Percentiles rank a stretch among this genome's conserved stretches.
These are phyloP conservation scores for Capreolus pygargus DNA, from an alignment of 2,113 vertebrate genomes.

Conservation along the genomic window DNA sequence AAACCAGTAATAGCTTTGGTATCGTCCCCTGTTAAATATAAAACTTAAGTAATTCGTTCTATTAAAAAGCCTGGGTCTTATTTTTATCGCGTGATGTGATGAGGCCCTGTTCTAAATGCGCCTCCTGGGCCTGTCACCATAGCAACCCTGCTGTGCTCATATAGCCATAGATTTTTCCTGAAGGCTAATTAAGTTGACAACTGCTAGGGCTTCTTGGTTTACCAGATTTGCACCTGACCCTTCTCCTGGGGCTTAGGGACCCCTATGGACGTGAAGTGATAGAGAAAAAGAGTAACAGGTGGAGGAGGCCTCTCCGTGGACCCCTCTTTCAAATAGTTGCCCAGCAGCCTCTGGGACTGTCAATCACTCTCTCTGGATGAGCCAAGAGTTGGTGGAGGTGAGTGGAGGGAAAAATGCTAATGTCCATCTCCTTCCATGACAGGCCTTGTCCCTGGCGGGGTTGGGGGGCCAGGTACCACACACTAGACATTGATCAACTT, in stretches of 20 bases:
- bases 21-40: constrained; percentile 82
- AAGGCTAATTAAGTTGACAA: constrained; percentile 69
- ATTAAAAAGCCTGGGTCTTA: constrained; percentile 83
- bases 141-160: constrained; percentile 54
- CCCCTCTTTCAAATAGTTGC: constrained; percentile 54
- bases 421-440: background rate
- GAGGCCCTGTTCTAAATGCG: constrained; percentile 75
- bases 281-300: constrained; percentile 73
- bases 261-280: constrained; percentile 68
- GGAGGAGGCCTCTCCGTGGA: constrained; percentile 51
- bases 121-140: constrained; percentile 63
- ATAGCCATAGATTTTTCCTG: constrained; percentile 61
- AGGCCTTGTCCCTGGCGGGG: background rate
- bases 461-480: background rate
- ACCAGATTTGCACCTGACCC: constrained; percentile 61
- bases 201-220: constrained; percentile 66
- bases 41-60: constrained; percentile 82
- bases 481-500: background rate
- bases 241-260: constrained; percentile 66
- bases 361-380: constrained; percentile 61
- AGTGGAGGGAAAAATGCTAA: background rate
- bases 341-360: constrained; percentile 57
- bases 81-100: constrained; percentile 83
- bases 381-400: constrained; percentile 7
- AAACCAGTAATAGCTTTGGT: constrained; percentile 81